Base-by-base conservation (phyloP, 1,140 invertebrate genomes). In the Neodiprion virginianus region DNA sequence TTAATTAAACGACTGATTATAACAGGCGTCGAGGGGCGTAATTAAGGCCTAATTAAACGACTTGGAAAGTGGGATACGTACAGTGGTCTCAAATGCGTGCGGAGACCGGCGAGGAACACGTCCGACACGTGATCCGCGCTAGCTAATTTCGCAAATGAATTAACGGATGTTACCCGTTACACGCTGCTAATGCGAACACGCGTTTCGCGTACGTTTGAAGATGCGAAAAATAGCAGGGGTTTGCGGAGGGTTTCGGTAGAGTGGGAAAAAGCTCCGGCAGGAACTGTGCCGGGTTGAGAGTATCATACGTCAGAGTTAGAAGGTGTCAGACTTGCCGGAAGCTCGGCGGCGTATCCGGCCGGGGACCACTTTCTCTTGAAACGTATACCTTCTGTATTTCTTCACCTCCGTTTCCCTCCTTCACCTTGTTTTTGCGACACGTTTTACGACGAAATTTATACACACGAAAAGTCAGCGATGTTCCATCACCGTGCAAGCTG, bases 281-380 rank as follows among this genome's bases (percentile, higher is more conserved):
- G 53, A 11, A 14, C 53, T 14, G 53, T 8, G 53, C 53, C 53
- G 7, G 53, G n/a, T 61, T 61, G 53, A 61, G 8, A 61, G 53
- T 61, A 61, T 8, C 53, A 61, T 61, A 61, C 53, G 53, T 61
- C 53, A 61, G 53, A 61, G 53, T 61, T 61, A 61, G 53, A 17
- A 8, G 53, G 53, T 61, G 53, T 61, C n/a, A 61, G 53, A 17
- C 53, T 61, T 61, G 11, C 11, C 53, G 11, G 53, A 61, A 61
- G 11, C 53, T 17, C 53, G 11, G 8, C 11, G n/a, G 4, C 7
- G n/a, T 61, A 14, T 61, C 53, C 53, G 11, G 28, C 28, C 11
- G n/a, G 11, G 53, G 53, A 61, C 53, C 53, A 61, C 53, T 61
- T 61, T 8, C 53, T 61, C 11, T 14, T 61, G 8, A 61, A 61